phyloP scores from a whole-genome alignment of 2,797 vertebrate genomes.

The Sorex maritimensis region DNA sequence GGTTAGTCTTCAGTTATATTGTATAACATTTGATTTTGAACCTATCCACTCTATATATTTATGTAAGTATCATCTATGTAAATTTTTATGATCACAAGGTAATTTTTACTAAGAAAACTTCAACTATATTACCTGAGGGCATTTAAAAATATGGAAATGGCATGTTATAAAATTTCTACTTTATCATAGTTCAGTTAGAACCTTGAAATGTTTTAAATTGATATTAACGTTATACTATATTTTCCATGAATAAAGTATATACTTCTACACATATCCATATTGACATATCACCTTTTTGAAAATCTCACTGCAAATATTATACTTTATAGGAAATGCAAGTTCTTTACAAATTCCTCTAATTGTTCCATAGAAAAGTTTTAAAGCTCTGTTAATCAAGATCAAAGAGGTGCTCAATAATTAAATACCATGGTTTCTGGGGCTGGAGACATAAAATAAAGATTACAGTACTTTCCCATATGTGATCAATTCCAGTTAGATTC shows the following conservation, averaged over 20 bases:
- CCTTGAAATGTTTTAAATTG: background rate
- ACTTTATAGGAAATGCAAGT: background rate
- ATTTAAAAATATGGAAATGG: background rate
- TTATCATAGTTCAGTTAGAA: background rate
- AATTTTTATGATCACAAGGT: background rate
- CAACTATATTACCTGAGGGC: background rate
- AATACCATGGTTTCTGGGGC: background rate
- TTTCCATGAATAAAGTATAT: background rate
- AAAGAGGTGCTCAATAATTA: background rate
- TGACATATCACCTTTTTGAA: background rate
- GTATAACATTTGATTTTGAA: background rate
- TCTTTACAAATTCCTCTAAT: background rate
- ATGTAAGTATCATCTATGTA: background rate
- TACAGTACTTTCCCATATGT: too few species aligned
- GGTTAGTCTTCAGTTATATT: too few species aligned
- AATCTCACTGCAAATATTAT: background rate
- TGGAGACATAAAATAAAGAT: too few species aligned
- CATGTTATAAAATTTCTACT: constrained; percentile 4
- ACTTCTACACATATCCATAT: background rate
- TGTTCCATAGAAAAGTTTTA: background rate
- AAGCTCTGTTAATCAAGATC: background rate
- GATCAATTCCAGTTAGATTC: too few species aligned
- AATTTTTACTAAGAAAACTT: constrained; percentile 4
- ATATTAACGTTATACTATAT: background rate
- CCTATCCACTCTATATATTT: background rate